A percentile compares a stretch with the other conserved stretches of the same genome.
These are phyloP conservation scores for Scopus umbretta DNA, from an alignment of 2,113 vertebrate species.

Conservation along the genomic window DNA sequence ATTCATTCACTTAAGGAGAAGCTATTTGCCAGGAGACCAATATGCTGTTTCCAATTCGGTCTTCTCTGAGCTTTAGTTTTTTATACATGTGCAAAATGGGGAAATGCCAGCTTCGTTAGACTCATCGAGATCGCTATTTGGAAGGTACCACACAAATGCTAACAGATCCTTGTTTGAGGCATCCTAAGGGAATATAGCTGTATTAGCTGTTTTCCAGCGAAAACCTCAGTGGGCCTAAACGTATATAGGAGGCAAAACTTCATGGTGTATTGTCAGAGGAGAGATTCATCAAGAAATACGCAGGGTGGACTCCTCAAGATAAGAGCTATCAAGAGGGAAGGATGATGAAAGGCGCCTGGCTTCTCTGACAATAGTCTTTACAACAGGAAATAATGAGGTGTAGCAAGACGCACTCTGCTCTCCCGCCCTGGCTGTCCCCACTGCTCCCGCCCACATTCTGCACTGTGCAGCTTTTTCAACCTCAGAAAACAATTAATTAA, in stretches of 20 bases:
- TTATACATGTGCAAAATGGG: not conserved
- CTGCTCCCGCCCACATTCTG: not conserved
- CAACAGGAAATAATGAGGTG: not conserved
- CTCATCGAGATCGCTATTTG: accelerated
- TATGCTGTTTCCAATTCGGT: not conserved
- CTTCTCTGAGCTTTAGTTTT: not conserved
- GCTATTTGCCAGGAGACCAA: not conserved
- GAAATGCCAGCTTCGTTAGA: not conserved
- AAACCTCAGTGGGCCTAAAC: not conserved
- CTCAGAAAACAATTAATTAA: not conserved
- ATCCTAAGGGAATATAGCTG: not conserved
- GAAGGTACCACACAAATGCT: not conserved
- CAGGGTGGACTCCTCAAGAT: not conserved
- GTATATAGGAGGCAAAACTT: not conserved
- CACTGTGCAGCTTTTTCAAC: not conserved
- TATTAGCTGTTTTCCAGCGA: not conserved
- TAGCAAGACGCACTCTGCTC: not conserved
- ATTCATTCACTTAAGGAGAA: not conserved
- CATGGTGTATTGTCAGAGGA: not conserved
- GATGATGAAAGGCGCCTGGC: not conserved
- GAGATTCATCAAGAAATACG: not conserved
- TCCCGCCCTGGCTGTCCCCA: not conserved
- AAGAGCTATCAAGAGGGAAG: not conserved
- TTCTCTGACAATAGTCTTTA: not conserved
- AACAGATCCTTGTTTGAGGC: not conserved